phyloP scores from a whole-genome alignment of 2,888 invertebrate species.

The Aleiodes alternator region DNA sequence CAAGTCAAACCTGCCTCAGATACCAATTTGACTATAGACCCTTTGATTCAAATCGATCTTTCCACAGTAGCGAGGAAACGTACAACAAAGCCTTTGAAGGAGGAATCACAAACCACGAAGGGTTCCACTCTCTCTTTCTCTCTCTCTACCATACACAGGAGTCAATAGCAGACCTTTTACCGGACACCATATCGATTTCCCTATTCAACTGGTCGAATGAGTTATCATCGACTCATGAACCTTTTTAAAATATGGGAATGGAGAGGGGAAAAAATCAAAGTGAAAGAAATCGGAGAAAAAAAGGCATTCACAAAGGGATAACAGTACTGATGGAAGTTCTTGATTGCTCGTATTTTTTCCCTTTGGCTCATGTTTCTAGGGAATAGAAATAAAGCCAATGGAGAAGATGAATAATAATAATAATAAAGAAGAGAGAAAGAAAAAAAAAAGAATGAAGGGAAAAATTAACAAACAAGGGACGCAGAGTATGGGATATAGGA shows the following conservation, averaged over 20 bases:
- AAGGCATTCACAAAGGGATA: slow-evolving; percentile 17
- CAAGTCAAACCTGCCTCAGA: slow-evolving; percentile 54
- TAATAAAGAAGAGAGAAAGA: too few species aligned
- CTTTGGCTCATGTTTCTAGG: slow-evolving; percentile 28
- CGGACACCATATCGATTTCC: slow-evolving; percentile 40
- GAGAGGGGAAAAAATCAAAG: not conserved
- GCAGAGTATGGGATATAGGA: slow-evolving; percentile 9
- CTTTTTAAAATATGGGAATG: slow-evolving; percentile 29
- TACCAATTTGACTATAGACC: slow-evolving; percentile 52
- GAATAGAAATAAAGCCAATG: slow-evolving; percentile 35
- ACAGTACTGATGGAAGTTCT: slow-evolving; percentile 34
- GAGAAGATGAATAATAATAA: slow-evolving; percentile 26
- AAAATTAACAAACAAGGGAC: slow-evolving; percentile 6
- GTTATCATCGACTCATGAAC: slow-evolving; percentile 35
- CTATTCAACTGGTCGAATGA: slow-evolving; percentile 30
- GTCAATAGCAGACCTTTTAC: slow-evolving; percentile 36
- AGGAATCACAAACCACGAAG: slow-evolving; percentile 50
- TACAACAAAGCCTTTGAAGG: slow-evolving; percentile 56
- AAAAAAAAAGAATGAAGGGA: too few species aligned
- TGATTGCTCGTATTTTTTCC: slow-evolving; percentile 36
- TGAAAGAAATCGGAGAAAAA: slow-evolving; percentile 12
- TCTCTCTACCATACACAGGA: slow-evolving; percentile 35
- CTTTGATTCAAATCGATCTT: slow-evolving; percentile 54
- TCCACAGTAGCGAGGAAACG: slow-evolving; percentile 50
- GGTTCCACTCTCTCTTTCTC: slow-evolving; percentile 1